Percentiles rank a stretch among this genome's conserved stretches.
Evolutionary conservation across 2,888 invertebrate genomes (phyloP).

Genomic region (Strigamia transsilvanica): DNA sequence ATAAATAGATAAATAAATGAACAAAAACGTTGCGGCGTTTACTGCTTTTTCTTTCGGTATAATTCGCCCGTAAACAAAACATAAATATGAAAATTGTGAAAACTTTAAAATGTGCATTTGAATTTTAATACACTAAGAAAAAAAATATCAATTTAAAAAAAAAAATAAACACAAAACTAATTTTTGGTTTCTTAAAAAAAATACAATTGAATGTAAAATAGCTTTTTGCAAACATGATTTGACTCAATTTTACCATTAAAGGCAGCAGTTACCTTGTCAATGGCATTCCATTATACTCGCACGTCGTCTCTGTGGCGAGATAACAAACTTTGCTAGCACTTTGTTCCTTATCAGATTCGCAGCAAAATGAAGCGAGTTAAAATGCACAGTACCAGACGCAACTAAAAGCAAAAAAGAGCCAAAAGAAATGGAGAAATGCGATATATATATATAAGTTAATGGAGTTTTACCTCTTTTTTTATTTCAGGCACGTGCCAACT

Average conservation of each 20-base stretch:
- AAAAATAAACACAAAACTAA: not conserved
- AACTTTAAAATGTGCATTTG: too few species aligned
- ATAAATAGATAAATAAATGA: too few species aligned
- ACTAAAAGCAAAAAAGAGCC: not conserved
- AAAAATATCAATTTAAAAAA: not conserved
- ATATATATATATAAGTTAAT: not conserved
- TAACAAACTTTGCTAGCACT: conserved; percentile 26
- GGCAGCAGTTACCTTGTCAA: conserved; percentile 27
- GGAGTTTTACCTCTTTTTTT: not conserved
- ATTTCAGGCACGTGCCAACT: conserved; percentile 55
- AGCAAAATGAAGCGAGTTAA: conserved; percentile 14
- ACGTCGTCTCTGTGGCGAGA: conserved; percentile 2
- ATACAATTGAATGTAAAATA: conserved; percentile 15
- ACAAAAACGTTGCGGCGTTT: not conserved
- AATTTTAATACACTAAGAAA: too few species aligned
- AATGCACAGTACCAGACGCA: not conserved
- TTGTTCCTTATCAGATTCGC: conserved; percentile 16
- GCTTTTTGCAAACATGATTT: not conserved
- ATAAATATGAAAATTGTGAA: too few species aligned
- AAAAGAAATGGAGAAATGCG: not conserved
- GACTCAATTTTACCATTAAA: conserved; percentile 24
- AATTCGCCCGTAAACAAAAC: too few species aligned
- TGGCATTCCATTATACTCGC: conserved; percentile 9
- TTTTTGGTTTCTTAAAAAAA: too few species aligned
- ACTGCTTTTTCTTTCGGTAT: too few species aligned